Conservation (phyloP, 2,888 invertebrate genomes). For the Limnephilus marmoratus region DNA sequence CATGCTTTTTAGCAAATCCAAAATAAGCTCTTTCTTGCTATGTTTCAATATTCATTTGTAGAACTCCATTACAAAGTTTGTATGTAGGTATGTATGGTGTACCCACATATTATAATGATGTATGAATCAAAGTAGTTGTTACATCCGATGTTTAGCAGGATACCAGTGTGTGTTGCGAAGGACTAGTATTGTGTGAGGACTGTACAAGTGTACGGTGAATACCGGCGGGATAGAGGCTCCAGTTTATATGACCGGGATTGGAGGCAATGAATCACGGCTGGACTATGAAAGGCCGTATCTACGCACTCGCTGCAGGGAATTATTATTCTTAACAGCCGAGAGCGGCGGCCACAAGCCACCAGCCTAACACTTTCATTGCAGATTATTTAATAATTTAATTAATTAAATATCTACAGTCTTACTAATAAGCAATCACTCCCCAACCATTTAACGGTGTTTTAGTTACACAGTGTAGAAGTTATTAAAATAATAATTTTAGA, state of each 20-base stretch:
- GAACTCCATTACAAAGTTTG: background rate
- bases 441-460: too few relatives aligned
- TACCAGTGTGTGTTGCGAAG: background rate
- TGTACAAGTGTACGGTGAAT: background rate
- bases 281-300: constrained; percentile 35
- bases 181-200: background rate
- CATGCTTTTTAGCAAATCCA: too few relatives aligned
- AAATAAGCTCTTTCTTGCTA: too few relatives aligned
- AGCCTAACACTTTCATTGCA: constrained; percentile 25
- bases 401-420: background rate
- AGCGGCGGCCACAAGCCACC: background rate
- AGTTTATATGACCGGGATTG: constrained; percentile 20
- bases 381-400: background rate
- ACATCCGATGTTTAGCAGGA: background rate
- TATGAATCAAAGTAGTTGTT: background rate
- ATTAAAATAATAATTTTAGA: too few relatives aligned
- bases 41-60: too few relatives aligned
- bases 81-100: background rate
- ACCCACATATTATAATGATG: background rate
- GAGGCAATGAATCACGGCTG: constrained; percentile 21
- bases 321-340: constrained; percentile 27
- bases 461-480: too few relatives aligned
- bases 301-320: constrained; percentile 24
- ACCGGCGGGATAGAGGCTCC: background rate
- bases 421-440: too few relatives aligned